Evolutionary conservation across 2,797 vertebrate species (phyloP).

Genomic region (Huso huso): DNA sequence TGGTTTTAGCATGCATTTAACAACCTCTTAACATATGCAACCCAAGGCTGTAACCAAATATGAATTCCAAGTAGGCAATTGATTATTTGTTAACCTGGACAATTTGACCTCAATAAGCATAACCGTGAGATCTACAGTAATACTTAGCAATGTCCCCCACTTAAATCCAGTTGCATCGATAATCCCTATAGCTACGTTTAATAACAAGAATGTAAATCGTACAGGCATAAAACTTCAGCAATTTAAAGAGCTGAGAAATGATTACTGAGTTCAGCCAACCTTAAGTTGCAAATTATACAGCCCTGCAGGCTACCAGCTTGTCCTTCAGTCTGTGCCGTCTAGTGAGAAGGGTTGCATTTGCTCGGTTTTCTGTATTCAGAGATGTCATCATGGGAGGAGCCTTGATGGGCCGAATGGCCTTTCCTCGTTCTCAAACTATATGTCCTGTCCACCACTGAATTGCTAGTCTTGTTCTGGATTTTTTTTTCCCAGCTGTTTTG

Average conservation of each 20-base stretch:
- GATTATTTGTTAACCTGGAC: slow-evolving; percentile 5
- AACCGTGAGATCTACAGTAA: neutral
- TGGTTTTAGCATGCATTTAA: too few relatives aligned
- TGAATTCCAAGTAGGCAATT: neutral
- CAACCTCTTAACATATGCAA: too few relatives aligned
- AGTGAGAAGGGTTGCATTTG: neutral
- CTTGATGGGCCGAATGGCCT: too few relatives aligned
- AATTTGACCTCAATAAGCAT: neutral
- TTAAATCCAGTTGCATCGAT: slow-evolving; percentile 3
- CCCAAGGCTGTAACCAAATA: too few relatives aligned
- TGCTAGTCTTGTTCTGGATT: too few relatives aligned
- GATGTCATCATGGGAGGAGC: neutral
- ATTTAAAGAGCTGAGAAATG: slow-evolving; percentile 6
- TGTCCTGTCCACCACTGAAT: neutral
- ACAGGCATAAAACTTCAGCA: slow-evolving; percentile 7
- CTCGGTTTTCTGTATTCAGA: neutral
- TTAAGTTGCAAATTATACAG: slow-evolving; percentile 6
- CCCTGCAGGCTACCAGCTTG: slow-evolving; percentile 5
- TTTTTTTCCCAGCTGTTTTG: too few relatives aligned
- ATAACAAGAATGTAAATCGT: slow-evolving; percentile 9
- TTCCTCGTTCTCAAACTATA: neutral
- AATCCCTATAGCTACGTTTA: slow-evolving; percentile 6
- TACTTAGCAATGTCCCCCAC: neutral
- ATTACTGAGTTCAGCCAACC: slow-evolving; percentile 5
- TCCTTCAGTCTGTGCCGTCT: slow-evolving; percentile 2